Evolutionary conservation across 2,113 vertebrate species (phyloP).

Genomic region (Cebus imitator): DNA sequence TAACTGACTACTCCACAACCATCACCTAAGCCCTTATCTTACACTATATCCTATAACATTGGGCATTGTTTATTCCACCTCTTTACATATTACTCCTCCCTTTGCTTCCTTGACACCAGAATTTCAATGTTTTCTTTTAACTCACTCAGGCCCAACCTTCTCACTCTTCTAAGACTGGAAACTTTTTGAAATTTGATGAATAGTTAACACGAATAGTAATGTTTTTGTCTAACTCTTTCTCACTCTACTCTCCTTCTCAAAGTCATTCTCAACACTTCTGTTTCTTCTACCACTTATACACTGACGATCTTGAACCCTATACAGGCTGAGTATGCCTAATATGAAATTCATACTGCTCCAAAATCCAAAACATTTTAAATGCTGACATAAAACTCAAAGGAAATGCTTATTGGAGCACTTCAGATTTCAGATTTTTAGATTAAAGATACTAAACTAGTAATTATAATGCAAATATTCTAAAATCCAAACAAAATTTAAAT

Average conservation of each 20-base stretch:
- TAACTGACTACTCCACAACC: not conserved
- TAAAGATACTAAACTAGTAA: not conserved
- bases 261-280: not conserved
- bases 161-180: not conserved
- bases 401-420: not conserved
- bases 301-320: not conserved
- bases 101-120: not conserved
- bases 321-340: not conserved
- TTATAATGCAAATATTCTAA: not conserved
- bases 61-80: not conserved
- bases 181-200: conserved; percentile 10
- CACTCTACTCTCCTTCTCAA: not conserved
- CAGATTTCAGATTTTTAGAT: not conserved
- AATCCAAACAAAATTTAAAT: not conserved
- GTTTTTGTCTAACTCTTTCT: not conserved
- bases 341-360: not conserved
- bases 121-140: conserved; percentile 1
- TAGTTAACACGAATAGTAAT: not conserved
- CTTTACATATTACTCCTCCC: not conserved
- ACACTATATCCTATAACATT: not conserved
- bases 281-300: not conserved
- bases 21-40: not conserved
- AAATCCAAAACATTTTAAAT: not conserved
- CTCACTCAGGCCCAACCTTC: not conserved
- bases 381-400: not conserved